Percentiles rank a stretch among this genome's conserved stretches.
phyloP scores from a whole-genome alignment of 2,797 vertebrate genomes.

The Uromys caudimaculatus region DNA sequence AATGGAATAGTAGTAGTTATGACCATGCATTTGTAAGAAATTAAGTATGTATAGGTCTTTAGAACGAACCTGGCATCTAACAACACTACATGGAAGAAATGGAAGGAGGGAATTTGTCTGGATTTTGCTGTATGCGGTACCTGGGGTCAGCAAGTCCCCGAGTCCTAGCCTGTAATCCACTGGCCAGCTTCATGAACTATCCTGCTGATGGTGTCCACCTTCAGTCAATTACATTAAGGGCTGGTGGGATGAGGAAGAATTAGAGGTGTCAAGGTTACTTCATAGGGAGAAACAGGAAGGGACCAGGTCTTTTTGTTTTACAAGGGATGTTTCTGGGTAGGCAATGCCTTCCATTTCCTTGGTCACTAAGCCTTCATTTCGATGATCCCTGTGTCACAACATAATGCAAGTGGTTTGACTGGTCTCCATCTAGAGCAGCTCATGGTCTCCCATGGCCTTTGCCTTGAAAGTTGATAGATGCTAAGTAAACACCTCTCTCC shows the following conservation, averaged over 20 bases:
- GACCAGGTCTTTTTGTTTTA: neutral
- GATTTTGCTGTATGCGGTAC: neutral
- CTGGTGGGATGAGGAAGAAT: neutral
- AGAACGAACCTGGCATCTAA: neutral
- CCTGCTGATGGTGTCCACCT: neutral
- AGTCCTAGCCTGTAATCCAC: neutral
- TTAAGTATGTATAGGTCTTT: neutral
- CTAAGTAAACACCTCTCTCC: neutral
- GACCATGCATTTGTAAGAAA: conserved; percentile 19
- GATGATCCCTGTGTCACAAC: neutral
- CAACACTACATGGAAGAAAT: neutral
- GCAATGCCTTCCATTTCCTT: neutral
- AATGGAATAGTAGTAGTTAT: neutral
- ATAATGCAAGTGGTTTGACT: neutral
- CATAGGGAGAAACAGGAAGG: neutral
- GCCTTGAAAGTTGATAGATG: neutral
- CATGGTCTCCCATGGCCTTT: conserved; percentile 24
- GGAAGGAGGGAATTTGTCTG: neutral
- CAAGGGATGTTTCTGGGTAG: neutral
- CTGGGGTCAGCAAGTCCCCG: neutral
- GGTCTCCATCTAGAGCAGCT: neutral
- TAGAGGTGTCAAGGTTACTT: neutral
- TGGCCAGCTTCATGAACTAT: neutral
- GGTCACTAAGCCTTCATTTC: neutral
- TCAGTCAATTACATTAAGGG: neutral